These are phyloP conservation scores for Thaumetopoea pityocampa DNA, from an alignment of 1,140 invertebrate species.

Conservation along the genomic window DNA sequence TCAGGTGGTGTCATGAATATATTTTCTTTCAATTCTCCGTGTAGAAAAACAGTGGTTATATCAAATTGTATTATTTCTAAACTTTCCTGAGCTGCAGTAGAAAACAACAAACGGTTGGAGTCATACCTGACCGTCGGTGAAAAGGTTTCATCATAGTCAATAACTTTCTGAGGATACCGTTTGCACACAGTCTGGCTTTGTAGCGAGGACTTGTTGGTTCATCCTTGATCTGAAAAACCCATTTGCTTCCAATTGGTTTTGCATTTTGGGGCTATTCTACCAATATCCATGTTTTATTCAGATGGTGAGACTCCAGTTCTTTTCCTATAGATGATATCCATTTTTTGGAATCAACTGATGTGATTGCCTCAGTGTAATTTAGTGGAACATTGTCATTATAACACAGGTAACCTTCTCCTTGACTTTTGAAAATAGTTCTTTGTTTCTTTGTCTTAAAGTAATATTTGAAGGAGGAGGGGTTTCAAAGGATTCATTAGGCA, in stretches of 20 bases:
- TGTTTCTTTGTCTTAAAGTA: slow-evolving; percentile 17
- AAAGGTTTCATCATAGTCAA: slow-evolving; percentile 40
- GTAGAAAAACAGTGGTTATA: slow-evolving; percentile 14
- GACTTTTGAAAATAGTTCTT: slow-evolving; percentile 1
- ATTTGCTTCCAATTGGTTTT: slow-evolving; percentile 44
- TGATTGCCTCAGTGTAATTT: slow-evolving; percentile 22
- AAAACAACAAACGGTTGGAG: slow-evolving; percentile 32
- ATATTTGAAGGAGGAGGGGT: slow-evolving; percentile 9
- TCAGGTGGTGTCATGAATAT: slow-evolving; percentile 16
- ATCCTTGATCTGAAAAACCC: slow-evolving; percentile 50
- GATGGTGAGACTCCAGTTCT: slow-evolving; percentile 29
- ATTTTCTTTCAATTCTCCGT: slow-evolving; percentile 11
- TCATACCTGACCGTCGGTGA: slow-evolving; percentile 27
- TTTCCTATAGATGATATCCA: slow-evolving; percentile 34
- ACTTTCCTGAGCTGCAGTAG: slow-evolving; percentile 14
- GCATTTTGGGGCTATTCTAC: slow-evolving; percentile 27
- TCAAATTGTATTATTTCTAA: slow-evolving; percentile 11
- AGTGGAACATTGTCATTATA: slow-evolving; percentile 15
- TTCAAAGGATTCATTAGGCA: slow-evolving; percentile 11
- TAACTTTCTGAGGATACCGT: slow-evolving; percentile 26
- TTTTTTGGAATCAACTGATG: slow-evolving; percentile 16
- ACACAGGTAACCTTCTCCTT: slow-evolving; percentile 17
- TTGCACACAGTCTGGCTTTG: slow-evolving; percentile 29
- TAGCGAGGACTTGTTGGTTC: slow-evolving; percentile 25
- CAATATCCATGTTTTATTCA: slow-evolving; percentile 39